Evolutionary conservation across 2,888 invertebrate genomes (phyloP), one percentile per base, ranked within the genome.

Genomic region (Cephus pulcher): DNA sequence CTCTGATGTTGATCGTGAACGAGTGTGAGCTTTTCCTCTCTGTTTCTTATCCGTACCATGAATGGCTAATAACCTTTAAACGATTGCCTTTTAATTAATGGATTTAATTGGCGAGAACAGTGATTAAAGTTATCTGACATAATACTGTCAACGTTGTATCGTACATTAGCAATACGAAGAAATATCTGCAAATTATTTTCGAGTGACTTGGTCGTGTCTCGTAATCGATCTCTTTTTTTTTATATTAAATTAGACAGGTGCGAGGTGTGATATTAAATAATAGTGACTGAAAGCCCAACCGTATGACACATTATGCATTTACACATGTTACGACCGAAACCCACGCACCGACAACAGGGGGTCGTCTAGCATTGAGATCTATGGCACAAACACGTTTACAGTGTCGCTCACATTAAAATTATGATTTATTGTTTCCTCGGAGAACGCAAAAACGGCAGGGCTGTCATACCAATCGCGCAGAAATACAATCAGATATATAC

Each of bases 321-420:
- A 81, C 82, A 74, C 76, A 78, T 78, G 78, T 80, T 80, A 78
- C 80, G 23, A n/a, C 33, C 73, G 35, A 73, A 78, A 73, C 35
- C 83, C 83, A 84, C 84, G 86, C 83, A 81, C 75, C 79, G 78
- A 78, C 81, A 73, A 81, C 86, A 82, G 88, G 88, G 86, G 88
- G 87, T 87, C 87, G 80, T 81, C 86, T 86, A 82, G 83, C 80
- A 79, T 84, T 80, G 79, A 87, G 87, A 87, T 88, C 87, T 88
- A 86, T 83, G 84, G 83, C 81, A 81, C 81, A 78, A 83, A 75
- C 86, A 85, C 85, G 84, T 88, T 88, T 87, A 86, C 83, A 82
- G 79, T 82, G 80, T 85, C 83, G 81, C 82, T 85, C 85, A 81
- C 73, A 83, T 80, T 81, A 76, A 37, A n/a, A 23, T 79, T 69